These are phyloP conservation scores for Neolamprologus toae DNA, from an alignment of 2,113 vertebrate genomes.

Conservation along the genomic window DNA sequence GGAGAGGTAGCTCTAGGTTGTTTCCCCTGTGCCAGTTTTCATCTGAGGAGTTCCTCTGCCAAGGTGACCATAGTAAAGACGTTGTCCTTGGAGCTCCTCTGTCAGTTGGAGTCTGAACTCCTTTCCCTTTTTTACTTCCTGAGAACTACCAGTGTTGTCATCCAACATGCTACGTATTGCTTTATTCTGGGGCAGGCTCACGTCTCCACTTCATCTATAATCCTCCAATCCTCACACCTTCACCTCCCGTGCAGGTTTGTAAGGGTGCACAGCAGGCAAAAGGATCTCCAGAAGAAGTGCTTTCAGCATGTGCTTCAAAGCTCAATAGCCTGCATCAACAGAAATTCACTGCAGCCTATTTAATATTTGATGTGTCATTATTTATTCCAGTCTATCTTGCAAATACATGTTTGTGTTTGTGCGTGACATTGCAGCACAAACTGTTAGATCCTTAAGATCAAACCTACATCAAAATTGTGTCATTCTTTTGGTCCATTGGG, in stretches of 20 bases:
- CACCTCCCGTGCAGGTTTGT: fast-evolving
- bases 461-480: background rate
- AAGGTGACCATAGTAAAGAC: background rate
- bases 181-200: background rate
- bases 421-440: background rate
- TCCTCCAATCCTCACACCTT: background rate
- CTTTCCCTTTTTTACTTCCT: background rate
- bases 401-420: background rate
- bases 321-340: background rate
- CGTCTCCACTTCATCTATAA: background rate
- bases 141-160: background rate
- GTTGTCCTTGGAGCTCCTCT: background rate
- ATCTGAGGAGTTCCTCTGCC: background rate
- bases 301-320: background rate
- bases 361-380: background rate
- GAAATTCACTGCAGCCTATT: background rate
- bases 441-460: background rate
- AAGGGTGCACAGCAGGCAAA: background rate
- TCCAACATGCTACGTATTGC: background rate
- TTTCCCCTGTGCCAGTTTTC: background rate
- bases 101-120: background rate
- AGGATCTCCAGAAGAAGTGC: background rate
- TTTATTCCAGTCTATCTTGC: background rate
- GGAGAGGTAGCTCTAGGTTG: background rate
- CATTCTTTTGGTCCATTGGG: background rate